phyloP scores from a whole-genome alignment of 1,140 invertebrate genomes.

The Ectropis grisescens region DNA sequence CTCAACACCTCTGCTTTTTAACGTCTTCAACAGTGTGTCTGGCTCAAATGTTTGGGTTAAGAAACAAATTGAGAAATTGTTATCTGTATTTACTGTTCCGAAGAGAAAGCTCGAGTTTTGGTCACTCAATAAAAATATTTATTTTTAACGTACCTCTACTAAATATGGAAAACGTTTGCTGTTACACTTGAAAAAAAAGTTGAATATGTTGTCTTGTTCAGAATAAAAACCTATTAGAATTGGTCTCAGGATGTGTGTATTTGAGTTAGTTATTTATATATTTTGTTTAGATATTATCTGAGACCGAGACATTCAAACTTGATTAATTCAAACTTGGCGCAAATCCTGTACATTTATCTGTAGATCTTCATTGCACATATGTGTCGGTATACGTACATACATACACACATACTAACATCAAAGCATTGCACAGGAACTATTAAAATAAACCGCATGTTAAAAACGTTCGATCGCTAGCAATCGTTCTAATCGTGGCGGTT shows the following conservation, averaged over 20 bases:
- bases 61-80: conserved; percentile 27
- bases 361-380: no score
- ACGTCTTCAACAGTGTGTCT: conserved; percentile 35
- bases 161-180: no score
- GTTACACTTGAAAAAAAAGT: no score
- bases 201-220: no score
- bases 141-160: conserved; percentile 4
- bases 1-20: conserved; percentile 49
- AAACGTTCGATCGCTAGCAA: conserved; percentile 32
- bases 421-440: conserved; percentile 21
- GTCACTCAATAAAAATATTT: conserved; percentile 6
- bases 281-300: no score
- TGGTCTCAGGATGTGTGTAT: no score
- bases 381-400: no score
- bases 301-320: no score
- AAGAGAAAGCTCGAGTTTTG: conserved; percentile 9
- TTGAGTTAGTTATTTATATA: no score
- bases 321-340: no score
- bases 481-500: conserved; percentile 39
- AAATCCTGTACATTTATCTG: no score
- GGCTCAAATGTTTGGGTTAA: conserved; percentile 19
- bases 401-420: conserved; percentile 10
- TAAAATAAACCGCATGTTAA: conserved; percentile 37
- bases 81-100: conserved; percentile 15
- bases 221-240: no score